These are phyloP conservation scores for Calameuta idolon DNA, from an alignment of 2,888 invertebrate genomes.

Conservation along the genomic window DNA sequence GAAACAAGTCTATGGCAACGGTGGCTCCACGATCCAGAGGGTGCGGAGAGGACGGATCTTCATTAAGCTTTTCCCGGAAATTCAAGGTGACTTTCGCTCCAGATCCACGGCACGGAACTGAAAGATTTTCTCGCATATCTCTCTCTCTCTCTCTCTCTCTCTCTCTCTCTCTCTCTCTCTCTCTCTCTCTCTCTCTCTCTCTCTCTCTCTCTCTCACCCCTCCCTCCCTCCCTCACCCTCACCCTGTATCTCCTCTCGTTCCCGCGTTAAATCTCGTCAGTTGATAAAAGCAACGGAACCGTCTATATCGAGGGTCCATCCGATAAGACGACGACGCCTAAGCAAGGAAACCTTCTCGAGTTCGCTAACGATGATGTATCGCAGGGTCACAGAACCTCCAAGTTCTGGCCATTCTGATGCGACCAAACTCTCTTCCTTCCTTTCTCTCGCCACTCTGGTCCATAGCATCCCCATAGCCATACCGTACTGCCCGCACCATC, in stretches of 20 bases:
- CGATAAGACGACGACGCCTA: constrained; percentile 32
- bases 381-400: constrained; percentile 39
- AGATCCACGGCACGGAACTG: not conserved
- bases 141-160: not conserved
- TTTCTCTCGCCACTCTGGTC: not conserved
- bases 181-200: too few relatives aligned
- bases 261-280: not conserved
- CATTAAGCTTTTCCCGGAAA: constrained; percentile 19
- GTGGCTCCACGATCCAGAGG: not conserved
- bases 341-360: constrained; percentile 49
- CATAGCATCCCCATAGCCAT: not conserved
- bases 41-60: constrained; percentile 15
- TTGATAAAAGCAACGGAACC: not conserved
- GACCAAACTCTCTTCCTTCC: not conserved
- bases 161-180: too few relatives aligned
- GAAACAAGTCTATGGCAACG: constrained; percentile 1
- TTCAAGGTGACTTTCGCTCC: constrained; percentile 1
- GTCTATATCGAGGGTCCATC: not conserved
- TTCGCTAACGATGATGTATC: constrained; percentile 55
- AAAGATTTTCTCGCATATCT: not conserved
- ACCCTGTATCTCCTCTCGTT: not conserved
- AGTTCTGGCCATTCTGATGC: constrained; percentile 44
- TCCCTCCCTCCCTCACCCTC: not conserved
- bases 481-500: not conserved
- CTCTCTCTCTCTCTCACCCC: not conserved